A percentile compares a stretch with the other conserved stretches of the same genome.
Evolutionary conservation across 2,888 invertebrate species (phyloP).

Genomic region (Thymelicus lineola): DNA sequence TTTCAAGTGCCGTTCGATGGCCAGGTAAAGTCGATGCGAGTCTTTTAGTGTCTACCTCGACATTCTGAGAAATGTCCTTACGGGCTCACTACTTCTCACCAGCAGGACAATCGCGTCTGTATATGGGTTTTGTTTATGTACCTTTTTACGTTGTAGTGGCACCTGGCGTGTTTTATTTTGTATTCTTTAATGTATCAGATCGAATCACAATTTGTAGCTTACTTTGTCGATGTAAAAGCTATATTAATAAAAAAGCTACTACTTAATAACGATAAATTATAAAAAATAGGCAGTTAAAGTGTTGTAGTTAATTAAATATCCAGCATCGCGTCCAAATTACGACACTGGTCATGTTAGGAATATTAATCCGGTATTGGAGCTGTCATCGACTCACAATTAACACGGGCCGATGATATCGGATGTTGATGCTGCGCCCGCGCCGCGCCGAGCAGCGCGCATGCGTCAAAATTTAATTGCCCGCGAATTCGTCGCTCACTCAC

Average conservation of each 20-base stretch:
- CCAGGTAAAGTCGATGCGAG: slow-evolving; percentile 68
- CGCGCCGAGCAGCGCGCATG: slow-evolving; percentile 54
- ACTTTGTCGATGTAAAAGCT: not conserved
- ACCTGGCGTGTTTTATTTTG: slow-evolving; percentile 14
- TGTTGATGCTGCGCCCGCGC: slow-evolving; percentile 53
- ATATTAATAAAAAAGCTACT: slow-evolving; percentile 13
- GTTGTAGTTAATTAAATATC: slow-evolving; percentile 15
- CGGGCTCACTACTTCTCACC: slow-evolving; percentile 64
- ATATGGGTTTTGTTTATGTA: slow-evolving; percentile 27
- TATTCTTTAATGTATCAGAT: slow-evolving; percentile 4
- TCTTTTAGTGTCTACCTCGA: slow-evolving; percentile 71
- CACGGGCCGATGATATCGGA: slow-evolving; percentile 66
- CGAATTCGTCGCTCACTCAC: slow-evolving; percentile 66
- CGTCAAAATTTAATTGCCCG: slow-evolving; percentile 75
- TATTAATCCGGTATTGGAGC: slow-evolving; percentile 57
- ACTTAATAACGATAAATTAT: slow-evolving; percentile 12
- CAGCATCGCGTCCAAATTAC: slow-evolving; percentile 11
- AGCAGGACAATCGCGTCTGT: slow-evolving; percentile 57
- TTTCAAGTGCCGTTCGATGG: slow-evolving; percentile 81
- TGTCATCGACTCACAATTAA: slow-evolving; percentile 62
- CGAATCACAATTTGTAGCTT: slow-evolving; percentile 5
- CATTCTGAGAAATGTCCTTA: slow-evolving; percentile 81
- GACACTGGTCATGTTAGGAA: slow-evolving; percentile 51
- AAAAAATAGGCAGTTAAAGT: slow-evolving; percentile 14
- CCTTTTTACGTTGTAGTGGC: slow-evolving; percentile 23